Conservation (phyloP, 37 sponge, comb jelly and placozoan species). For the Agelas oroides region DNA sequence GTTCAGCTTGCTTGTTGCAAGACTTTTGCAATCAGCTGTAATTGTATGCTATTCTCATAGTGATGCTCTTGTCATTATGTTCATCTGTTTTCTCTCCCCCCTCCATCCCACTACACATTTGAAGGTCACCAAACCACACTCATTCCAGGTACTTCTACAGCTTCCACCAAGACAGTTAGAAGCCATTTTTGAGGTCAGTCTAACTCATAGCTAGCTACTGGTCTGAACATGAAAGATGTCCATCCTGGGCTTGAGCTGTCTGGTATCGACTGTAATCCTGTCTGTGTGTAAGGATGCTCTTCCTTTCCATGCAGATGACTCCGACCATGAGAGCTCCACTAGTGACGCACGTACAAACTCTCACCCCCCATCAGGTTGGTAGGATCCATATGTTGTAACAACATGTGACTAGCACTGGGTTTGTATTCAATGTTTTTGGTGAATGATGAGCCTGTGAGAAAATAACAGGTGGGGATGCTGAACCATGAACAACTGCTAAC, state of each 20-base stretch:
- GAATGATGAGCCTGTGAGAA: no score
- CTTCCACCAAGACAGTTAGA: constrained; percentile 85
- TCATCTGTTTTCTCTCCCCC: no score
- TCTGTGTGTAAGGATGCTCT: background rate
- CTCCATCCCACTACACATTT: background rate
- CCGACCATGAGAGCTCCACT: constrained; percentile 45
- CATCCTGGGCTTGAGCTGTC: background rate
- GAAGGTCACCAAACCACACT: constrained; percentile 92
- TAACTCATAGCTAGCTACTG: background rate
- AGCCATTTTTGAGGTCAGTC: constrained; percentile 43
- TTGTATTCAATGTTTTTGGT: background rate
- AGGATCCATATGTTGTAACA: background rate
- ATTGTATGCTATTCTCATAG: no score
- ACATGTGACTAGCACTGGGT: background rate
- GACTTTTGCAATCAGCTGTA: no score
- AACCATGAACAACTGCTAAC: no score
- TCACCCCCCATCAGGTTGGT: constrained; percentile 68
- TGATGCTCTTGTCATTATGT: no score
- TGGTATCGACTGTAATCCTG: background rate
- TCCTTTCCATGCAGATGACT: background rate
- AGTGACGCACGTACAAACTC: constrained; percentile 34
- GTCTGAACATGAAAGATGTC: background rate
- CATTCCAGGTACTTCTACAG: constrained; percentile 82
- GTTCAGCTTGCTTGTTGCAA: no score
- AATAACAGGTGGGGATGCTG: no score